Evolutionary conservation across 2,888 invertebrate species (phyloP).

Genomic region (Tetheella fluctuosa): DNA sequence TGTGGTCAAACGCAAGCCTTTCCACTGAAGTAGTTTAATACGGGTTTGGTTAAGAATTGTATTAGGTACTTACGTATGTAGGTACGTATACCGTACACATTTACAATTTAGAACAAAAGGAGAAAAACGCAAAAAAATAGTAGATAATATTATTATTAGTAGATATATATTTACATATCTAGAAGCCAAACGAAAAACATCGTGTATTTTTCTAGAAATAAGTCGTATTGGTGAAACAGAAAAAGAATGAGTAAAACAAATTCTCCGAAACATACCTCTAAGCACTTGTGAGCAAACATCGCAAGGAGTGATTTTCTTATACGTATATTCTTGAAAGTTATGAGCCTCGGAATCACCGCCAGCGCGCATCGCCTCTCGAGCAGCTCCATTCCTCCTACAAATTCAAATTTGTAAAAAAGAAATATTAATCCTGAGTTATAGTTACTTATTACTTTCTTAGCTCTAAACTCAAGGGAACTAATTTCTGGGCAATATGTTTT

Average conservation of each 20-base stretch:
- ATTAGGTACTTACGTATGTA: too few species aligned
- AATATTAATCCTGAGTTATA: not conserved
- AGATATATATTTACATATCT: too few species aligned
- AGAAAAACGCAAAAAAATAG: too few species aligned
- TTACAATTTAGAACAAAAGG: too few species aligned
- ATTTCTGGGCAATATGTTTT: not conserved
- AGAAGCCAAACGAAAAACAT: too few species aligned
- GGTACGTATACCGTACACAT: too few species aligned
- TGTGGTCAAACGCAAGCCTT: too few species aligned
- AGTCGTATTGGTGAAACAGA: not conserved
- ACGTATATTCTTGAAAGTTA: conserved; percentile 96
- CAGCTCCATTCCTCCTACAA: conserved; percentile 89
- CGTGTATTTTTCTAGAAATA: too few species aligned
- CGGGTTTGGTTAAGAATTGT: too few species aligned
- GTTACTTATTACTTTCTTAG: not conserved
- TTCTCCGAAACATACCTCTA: conserved; percentile 86
- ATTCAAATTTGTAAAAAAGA: conserved; percentile 27
- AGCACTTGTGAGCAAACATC: conserved; percentile 97
- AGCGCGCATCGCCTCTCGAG: conserved; percentile 84
- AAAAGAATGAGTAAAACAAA: not conserved
- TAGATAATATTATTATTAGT: too few species aligned
- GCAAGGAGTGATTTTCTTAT: conserved; percentile 97
- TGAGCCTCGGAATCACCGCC: conserved; percentile 89
- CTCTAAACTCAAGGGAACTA: not conserved
- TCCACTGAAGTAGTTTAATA: too few species aligned